Conservation (phyloP, 2,888 invertebrate genomes). For the Microctonus brassicae region DNA sequence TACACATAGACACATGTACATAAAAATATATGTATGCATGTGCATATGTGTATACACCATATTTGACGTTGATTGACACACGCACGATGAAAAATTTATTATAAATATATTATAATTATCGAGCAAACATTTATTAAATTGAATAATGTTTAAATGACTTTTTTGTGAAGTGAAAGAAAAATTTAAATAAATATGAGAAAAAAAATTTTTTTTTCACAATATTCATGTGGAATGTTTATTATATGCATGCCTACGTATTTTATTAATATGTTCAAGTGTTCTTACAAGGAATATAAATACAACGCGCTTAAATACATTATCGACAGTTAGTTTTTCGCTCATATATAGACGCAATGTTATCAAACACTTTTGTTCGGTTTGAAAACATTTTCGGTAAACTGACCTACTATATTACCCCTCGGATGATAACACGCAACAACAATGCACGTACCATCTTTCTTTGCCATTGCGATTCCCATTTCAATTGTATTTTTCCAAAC, state of each 20-base stretch:
- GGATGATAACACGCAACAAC: slow-evolving; percentile 77
- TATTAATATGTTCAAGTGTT: slow-evolving; percentile 36
- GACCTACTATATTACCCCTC: slow-evolving; percentile 74
- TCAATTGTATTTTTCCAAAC: slow-evolving; percentile 85
- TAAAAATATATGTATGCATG: slow-evolving; percentile 46
- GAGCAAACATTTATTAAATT: slow-evolving; percentile 43
- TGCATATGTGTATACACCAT: slow-evolving; percentile 58
- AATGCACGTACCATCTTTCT: slow-evolving; percentile 72
- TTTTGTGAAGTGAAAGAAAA: background rate
- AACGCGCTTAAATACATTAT: slow-evolving; percentile 53
- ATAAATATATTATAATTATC: slow-evolving; percentile 66
- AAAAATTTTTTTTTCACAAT: slow-evolving; percentile 32
- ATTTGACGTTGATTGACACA: slow-evolving; percentile 52
- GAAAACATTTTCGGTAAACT: slow-evolving; percentile 69
- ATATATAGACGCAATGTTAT: slow-evolving; percentile 45
- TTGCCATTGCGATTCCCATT: slow-evolving; percentile 83
- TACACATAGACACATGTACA: slow-evolving; percentile 20
- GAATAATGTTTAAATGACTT: background rate
- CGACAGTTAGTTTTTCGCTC: slow-evolving; percentile 35
- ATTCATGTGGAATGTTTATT: slow-evolving; percentile 60
- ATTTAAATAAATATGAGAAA: background rate
- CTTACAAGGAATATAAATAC: slow-evolving; percentile 43
- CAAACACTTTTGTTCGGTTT: slow-evolving; percentile 56
- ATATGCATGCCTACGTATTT: slow-evolving; percentile 51
- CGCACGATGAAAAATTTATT: slow-evolving; percentile 62